These are phyloP conservation scores for Phylloscopus whistleri DNA, from an alignment of 2,113 vertebrate species.

Conservation along the genomic window DNA sequence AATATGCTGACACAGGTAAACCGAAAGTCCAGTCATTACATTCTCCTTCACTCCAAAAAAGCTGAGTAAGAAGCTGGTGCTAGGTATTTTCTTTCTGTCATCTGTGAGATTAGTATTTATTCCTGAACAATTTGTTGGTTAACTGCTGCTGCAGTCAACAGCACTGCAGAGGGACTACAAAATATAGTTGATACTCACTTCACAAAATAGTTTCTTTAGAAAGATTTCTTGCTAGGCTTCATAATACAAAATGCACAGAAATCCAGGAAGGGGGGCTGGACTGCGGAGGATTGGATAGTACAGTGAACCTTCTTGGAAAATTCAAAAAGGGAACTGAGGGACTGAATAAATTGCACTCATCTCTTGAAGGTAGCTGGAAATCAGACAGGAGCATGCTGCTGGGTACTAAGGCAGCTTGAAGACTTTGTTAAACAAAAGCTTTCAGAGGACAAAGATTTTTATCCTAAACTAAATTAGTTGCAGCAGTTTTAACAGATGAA, in stretches of 20 bases:
- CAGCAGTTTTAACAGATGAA: not conserved
- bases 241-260: not conserved
- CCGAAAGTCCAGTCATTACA: not conserved
- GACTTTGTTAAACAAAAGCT: not conserved
- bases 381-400: not conserved
- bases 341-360: not conserved
- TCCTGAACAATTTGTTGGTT: not conserved
- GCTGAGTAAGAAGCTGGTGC: not conserved
- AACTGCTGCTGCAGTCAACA: not conserved
- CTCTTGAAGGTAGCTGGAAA: not conserved
- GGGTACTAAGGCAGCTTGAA: not conserved
- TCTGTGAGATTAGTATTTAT: not conserved
- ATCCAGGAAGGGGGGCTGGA: not conserved
- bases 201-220: not conserved
- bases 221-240: not conserved
- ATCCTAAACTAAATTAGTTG: not conserved
- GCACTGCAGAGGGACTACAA: not conserved
- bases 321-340: not conserved
- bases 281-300: not conserved
- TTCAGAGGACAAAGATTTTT: not conserved
- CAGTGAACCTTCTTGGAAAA: not conserved
- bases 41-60: not conserved
- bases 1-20: not conserved
- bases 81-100: conserved; percentile 5
- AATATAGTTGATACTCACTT: not conserved